A percentile compares a stretch with the other conserved stretches of the same genome.
phyloP scores from a whole-genome alignment of 2,888 invertebrate species.

The Andrena minutula region DNA sequence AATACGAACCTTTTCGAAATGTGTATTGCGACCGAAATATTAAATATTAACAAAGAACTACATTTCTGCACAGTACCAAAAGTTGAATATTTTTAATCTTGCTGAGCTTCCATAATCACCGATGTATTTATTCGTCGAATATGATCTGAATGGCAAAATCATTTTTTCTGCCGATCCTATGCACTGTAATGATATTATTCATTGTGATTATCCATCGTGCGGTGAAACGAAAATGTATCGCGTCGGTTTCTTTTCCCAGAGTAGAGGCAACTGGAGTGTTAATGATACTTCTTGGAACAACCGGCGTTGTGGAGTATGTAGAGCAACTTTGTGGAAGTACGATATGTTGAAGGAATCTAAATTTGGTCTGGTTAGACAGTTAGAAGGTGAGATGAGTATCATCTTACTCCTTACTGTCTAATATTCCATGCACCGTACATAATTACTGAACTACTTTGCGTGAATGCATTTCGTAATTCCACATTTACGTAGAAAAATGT shows the following conservation, averaged over 20 bases:
- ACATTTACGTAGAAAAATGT: too few species aligned
- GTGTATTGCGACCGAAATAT: too few species aligned
- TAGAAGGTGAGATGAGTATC: conserved; percentile 1
- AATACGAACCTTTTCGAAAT: too few species aligned
- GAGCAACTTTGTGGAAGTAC: conserved; percentile 3
- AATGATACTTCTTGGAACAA: conserved; percentile 15
- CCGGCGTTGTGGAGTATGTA: neutral
- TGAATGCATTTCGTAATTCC: neutral
- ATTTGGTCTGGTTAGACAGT: neutral
- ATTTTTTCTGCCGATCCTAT: neutral
- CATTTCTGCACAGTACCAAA: too few species aligned
- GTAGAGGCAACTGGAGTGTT: neutral
- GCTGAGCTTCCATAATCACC: too few species aligned
- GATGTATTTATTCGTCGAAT: too few species aligned
- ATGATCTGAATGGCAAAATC: neutral
- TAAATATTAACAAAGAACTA: too few species aligned
- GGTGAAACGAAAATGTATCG: neutral
- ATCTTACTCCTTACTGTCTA: neutral
- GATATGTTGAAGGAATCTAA: conserved; percentile 7
- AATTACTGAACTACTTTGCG: neutral
- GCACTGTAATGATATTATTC: neutral
- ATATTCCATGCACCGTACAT: neutral
- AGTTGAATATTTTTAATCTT: too few species aligned
- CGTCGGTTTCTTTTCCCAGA: neutral
- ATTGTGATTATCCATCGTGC: neutral